Evolutionary conservation across 2,113 vertebrate species (phyloP), one percentile per base, ranked within the genome.

Genomic region (Tretioscincus oriximinensis): DNA sequence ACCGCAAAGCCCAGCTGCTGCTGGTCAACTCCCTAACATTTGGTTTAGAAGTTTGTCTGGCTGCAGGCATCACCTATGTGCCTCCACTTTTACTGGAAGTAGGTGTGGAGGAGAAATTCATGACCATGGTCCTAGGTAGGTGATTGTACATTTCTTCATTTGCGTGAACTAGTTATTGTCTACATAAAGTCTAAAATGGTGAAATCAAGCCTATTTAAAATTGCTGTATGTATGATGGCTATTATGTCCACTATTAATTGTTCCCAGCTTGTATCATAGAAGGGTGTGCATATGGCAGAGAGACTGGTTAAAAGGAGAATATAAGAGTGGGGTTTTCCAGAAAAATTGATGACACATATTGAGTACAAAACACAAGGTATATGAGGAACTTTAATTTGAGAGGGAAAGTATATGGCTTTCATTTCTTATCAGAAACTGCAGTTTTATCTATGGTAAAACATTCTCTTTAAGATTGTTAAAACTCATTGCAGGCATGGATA

Each of bases 51-150:
- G 95, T 98, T 78, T 98, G 97, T 73, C 92, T 98, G 94, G 96
- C 96, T 0, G 95, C 96, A 0, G 96, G 97, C 20, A 95, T 96
- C 84, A 96, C 96, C 87, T 97, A 94, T 1, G 95, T 97, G 81
- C 97, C 97, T 0, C 96, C 97, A 0, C 91, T 97, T 86, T 94
- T 98, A 85, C 91, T 98, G 89, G 94, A 98, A 83, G 96, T 96
- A 60, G 97, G 96, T 0, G 94, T 98, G 26, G 95, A 97, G 82
- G 96, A 97, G 89, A 96, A 94, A 86, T 98, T 96, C 91, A 97
- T 97, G 97, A 97, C 96, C 80, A 98, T 98, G 97, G 97, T 97
- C 66, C 90, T 98, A 81, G 97, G 97, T 98, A 92, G 70, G 92
- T 3, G 2, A 49, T 54, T 83, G 1, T 20, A 54, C 26, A 1